A percentile compares a stretch with the other conserved stretches of the same genome.
phyloP scores from a whole-genome alignment of 2,113 vertebrate species.

The Oriolus oriolus region DNA sequence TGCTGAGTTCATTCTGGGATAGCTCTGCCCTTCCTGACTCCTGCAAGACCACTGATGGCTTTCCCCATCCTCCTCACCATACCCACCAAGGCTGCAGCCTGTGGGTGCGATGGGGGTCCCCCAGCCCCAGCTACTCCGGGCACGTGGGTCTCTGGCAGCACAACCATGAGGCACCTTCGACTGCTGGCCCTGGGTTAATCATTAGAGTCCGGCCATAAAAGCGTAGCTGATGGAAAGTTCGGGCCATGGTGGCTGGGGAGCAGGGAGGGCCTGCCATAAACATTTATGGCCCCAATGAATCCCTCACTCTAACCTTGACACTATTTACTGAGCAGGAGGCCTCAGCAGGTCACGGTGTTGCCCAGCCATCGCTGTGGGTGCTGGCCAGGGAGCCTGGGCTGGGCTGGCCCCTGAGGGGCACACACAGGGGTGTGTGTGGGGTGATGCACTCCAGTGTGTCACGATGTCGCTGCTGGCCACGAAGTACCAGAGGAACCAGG shows the following conservation, averaged over 20 bases:
- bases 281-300: constrained; percentile 58
- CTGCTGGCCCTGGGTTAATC: constrained; percentile 53
- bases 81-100: fast-evolving
- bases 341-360: constrained; percentile 32
- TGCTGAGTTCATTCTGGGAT: fast-evolving
- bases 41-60: neutral
- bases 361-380: neutral
- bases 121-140: neutral
- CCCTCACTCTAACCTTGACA: constrained; percentile 69
- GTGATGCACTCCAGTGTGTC: fast-evolving
- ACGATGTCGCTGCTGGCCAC: fast-evolving
- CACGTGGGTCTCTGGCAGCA: fast-evolving
- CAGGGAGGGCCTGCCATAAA: constrained; percentile 47
- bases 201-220: constrained; percentile 69
- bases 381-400: neutral
- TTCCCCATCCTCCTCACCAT: neutral
- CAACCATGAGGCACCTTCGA: neutral
- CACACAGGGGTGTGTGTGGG: neutral
- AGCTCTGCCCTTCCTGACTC: neutral
- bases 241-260: constrained; percentile 27
- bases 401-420: neutral
- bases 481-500: neutral
- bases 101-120: fast-evolving
- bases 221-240: constrained; percentile 75
- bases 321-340: constrained; percentile 57